A percentile compares a stretch with the other conserved stretches of the same genome.
Evolutionary conservation across 2,797 vertebrate genomes (phyloP).

Genomic region (Aeoliscus strigatus): DNA sequence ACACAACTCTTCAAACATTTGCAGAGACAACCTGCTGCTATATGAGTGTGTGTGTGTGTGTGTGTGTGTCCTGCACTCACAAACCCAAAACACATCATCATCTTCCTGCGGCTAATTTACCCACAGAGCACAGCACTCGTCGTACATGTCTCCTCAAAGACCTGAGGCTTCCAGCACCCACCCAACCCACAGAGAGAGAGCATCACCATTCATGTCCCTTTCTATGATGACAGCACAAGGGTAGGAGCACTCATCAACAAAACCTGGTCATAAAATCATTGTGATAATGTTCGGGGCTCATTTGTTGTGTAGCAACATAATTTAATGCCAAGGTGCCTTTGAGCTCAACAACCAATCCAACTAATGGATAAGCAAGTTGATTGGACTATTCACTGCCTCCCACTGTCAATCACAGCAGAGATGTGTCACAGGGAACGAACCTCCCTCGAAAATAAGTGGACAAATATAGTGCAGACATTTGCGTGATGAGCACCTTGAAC

Average conservation of each 20-base stretch:
- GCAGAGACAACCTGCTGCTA: conserved; percentile 37
- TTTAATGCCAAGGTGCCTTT: conserved; percentile 63
- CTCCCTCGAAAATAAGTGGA: no score
- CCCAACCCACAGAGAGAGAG: not conserved
- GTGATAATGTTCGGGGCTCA: conserved; percentile 18
- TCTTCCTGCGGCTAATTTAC: no score
- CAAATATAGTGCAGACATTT: no score
- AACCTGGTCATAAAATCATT: conserved; percentile 34
- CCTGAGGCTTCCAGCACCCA: no score
- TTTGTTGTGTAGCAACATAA: conserved; percentile 24
- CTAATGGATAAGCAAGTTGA: conserved; percentile 44
- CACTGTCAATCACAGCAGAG: conserved; percentile 1
- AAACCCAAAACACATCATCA: conserved; percentile 12
- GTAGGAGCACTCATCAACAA: conserved; percentile 17
- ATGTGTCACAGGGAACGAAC: no score
- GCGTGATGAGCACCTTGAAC: no score
- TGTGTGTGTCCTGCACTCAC: conserved; percentile 15
- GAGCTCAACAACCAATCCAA: conserved; percentile 39
- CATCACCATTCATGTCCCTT: conserved; percentile 4
- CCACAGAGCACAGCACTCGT: no score
- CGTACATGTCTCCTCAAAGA: no score
- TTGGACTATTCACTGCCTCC: conserved; percentile 19
- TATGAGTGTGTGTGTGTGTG: conserved; percentile 21
- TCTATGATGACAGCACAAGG: conserved; percentile 8
- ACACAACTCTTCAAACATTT: conserved; percentile 60